Conservation (phyloP, 2,888 invertebrate species). For the Phalera bucephala region DNA sequence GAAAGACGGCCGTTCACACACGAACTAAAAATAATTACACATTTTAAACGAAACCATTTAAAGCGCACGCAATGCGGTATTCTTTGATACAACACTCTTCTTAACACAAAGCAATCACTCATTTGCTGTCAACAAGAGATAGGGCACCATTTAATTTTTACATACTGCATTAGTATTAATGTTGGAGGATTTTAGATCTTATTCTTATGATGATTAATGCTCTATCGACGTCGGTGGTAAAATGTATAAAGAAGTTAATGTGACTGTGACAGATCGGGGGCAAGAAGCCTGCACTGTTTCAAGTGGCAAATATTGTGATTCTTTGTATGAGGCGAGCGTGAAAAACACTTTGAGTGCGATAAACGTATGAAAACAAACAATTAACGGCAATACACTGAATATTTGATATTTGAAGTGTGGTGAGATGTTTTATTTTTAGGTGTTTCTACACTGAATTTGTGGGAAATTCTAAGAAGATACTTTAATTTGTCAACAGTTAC, state of each 20-base stretch:
- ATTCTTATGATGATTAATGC: slow-evolving; percentile 23
- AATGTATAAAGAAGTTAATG: slow-evolving; percentile 25
- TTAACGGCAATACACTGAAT: slow-evolving; percentile 24
- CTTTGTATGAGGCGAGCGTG: slow-evolving; percentile 34
- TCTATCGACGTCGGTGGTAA: slow-evolving; percentile 11
- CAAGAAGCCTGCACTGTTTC: slow-evolving; percentile 26
- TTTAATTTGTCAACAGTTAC: background rate
- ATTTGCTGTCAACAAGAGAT: slow-evolving; percentile 52
- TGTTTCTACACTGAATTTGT: too few relatives aligned
- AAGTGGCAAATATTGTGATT: slow-evolving; percentile 43
- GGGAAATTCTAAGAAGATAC: background rate
- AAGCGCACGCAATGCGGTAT: slow-evolving; percentile 25
- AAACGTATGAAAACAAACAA: slow-evolving; percentile 38
- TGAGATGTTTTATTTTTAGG: background rate
- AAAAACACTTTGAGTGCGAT: slow-evolving; percentile 47
- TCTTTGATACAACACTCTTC: slow-evolving; percentile 35
- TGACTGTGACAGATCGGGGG: slow-evolving; percentile 43
- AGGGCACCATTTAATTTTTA: slow-evolving; percentile 51
- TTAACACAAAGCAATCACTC: slow-evolving; percentile 46
- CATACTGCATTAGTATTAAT: slow-evolving; percentile 23
- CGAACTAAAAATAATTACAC: slow-evolving; percentile 37
- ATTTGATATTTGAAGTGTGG: background rate
- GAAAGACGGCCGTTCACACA: slow-evolving; percentile 16
- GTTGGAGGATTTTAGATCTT: slow-evolving; percentile 18
- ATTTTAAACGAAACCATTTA: slow-evolving; percentile 38